Percentiles rank a stretch among this genome's conserved stretches.
Evolutionary conservation across 2,888 invertebrate species (phyloP).

Genomic region (Celastrina argiolus): DNA sequence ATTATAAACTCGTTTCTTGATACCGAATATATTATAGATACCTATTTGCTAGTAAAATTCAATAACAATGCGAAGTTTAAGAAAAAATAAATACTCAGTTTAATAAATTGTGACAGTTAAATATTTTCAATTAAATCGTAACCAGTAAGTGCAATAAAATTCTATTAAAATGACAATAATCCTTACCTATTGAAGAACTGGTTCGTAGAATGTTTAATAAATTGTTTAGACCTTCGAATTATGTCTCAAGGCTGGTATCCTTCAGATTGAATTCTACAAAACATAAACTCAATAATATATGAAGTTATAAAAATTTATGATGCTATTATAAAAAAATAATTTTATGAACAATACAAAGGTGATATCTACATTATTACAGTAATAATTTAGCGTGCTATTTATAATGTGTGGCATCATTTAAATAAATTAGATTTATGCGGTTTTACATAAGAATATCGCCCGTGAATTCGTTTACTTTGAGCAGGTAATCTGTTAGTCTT

Average conservation of each 20-base stretch:
- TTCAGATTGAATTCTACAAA: background rate
- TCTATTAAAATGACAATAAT: conserved; percentile 5
- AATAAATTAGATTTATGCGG: conserved; percentile 2
- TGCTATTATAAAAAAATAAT: conserved; percentile 1
- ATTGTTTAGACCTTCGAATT: conserved; percentile 11
- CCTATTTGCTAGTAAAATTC: too few relatives aligned
- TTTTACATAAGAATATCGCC: background rate
- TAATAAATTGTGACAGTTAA: background rate
- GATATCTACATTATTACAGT: conserved; percentile 11
- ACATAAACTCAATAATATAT: conserved; percentile 13
- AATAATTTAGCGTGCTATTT: conserved; percentile 4
- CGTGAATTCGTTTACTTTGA: background rate
- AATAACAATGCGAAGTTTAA: background rate
- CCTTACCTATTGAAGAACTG: background rate
- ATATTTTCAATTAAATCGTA: background rate
- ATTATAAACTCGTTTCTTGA: too few relatives aligned
- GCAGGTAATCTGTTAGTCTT: too few relatives aligned
- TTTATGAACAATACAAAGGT: conserved; percentile 10
- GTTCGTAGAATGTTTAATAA: conserved; percentile 1
- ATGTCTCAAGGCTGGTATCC: background rate
- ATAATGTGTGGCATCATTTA: background rate
- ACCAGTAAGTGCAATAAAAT: background rate
- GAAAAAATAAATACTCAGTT: background rate
- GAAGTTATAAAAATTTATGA: background rate
- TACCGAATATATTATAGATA: too few relatives aligned